Percentiles rank a stretch among this genome's conserved stretches.
Evolutionary conservation across 1,140 invertebrate species (phyloP).

Genomic region (Bradysia coprophila): DNA sequence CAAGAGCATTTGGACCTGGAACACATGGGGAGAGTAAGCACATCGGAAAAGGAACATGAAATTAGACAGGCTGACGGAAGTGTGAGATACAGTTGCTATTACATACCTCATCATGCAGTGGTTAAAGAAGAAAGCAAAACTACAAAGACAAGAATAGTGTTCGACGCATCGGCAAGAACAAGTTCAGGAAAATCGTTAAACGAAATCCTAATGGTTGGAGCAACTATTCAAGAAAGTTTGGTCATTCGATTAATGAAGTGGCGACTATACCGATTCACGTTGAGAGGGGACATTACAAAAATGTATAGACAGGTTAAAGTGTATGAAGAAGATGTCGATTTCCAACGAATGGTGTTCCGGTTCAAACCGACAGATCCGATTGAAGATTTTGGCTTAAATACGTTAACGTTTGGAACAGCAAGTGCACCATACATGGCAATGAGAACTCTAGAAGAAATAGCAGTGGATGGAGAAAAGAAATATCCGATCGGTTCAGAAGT

Average conservation of each 20-base stretch:
- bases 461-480: background rate
- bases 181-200: constrained; percentile 14
- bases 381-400: constrained; percentile 12
- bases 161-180: constrained; percentile 9
- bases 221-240: constrained; percentile 19
- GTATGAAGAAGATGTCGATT: constrained; percentile 7
- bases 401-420: constrained; percentile 16
- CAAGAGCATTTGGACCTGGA: background rate
- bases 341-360: constrained; percentile 17
- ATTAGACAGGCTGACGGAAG: background rate
- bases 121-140: constrained; percentile 7
- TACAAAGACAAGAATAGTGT: constrained; percentile 8
- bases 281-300: constrained; percentile 15
- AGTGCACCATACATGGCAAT: constrained; percentile 10
- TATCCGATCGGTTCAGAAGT: constrained; percentile 10
- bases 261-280: constrained; percentile 9
- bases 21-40: background rate
- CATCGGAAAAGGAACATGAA: background rate
- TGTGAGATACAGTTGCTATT: background rate
- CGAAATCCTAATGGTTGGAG: constrained; percentile 12
- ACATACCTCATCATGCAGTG: constrained; percentile 11
- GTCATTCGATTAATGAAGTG: constrained; percentile 17
- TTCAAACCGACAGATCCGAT: constrained; percentile 7
- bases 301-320: constrained; percentile 10
- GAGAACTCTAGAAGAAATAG: background rate